Evolutionary conservation across 2,888 invertebrate species (phyloP).

Genomic region (Caenorhabditis macrosperma): DNA sequence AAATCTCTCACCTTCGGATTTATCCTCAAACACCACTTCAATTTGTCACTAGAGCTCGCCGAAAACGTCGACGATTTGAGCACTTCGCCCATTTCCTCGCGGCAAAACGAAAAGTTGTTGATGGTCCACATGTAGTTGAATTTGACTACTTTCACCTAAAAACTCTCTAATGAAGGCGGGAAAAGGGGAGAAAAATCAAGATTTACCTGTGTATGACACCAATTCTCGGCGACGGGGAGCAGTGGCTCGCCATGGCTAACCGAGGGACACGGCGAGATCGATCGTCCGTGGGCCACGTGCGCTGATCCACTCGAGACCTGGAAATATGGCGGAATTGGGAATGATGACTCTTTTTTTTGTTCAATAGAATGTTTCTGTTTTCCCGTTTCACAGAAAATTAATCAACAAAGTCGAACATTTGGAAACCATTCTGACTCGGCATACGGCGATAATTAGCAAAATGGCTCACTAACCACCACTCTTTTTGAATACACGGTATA

Average conservation of each 20-base stretch:
- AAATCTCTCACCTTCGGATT: slow-evolving; percentile 97
- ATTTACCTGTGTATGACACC: slow-evolving; percentile 90
- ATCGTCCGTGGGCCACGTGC: slow-evolving; percentile 27
- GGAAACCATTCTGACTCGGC: no score
- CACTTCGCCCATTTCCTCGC: slow-evolving; percentile 99
- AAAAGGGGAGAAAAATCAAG: background rate
- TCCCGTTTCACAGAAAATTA: no score
- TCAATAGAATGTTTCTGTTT: no score
- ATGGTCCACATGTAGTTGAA: slow-evolving; percentile 99
- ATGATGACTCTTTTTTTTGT: no score
- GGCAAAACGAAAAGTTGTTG: slow-evolving; percentile 99
- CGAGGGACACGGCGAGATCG: slow-evolving; percentile 58
- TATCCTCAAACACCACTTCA: slow-evolving; percentile 99
- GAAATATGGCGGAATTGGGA: no score
- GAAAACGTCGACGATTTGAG: slow-evolving; percentile 99
- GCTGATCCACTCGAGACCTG: slow-evolving; percentile 35
- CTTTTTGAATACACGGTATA: no score
- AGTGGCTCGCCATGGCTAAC: slow-evolving; percentile 61
- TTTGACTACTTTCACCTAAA: slow-evolving; percentile 99
- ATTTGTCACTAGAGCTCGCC: slow-evolving; percentile 98
- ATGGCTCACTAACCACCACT: no score
- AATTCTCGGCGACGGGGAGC: slow-evolving; percentile 96
- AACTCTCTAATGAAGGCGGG: background rate
- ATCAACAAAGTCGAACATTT: no score
- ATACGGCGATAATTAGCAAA: no score